Conservation (phyloP, 2,113 vertebrate genomes). For the Notothenia coriiceps region DNA sequence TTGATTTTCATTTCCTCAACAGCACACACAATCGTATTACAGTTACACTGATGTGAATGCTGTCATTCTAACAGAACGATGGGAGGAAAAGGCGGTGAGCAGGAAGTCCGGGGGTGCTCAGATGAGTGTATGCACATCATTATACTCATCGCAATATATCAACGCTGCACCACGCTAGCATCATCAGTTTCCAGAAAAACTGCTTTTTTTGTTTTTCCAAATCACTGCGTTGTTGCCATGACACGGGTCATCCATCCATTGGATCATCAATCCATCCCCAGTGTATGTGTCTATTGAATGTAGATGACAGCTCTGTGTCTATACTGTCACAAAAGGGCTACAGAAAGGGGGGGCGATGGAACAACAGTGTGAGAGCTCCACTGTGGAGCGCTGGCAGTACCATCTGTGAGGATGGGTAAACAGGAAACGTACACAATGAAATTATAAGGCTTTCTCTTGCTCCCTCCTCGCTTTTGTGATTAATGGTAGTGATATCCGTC, state of each 20-base stretch:
- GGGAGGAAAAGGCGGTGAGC: conserved; percentile 64
- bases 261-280: conserved; percentile 60
- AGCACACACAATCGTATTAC: conserved; percentile 68
- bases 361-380: conserved; percentile 70
- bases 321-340: conserved; percentile 78
- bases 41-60: conserved; percentile 72
- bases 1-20: conserved; percentile 81
- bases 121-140: conserved; percentile 69
- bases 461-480: conserved; percentile 74
- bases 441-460: conserved; percentile 69
- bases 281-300: conserved; percentile 77
- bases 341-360: conserved; percentile 71
- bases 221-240: conserved; percentile 77
- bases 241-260: conserved; percentile 72
- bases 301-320: conserved; percentile 81
- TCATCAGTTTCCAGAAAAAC: conserved; percentile 77
- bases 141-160: conserved; percentile 72
- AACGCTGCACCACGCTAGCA: conserved; percentile 41
- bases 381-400: conserved; percentile 70
- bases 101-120: conserved; percentile 63
- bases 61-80: conserved; percentile 68
- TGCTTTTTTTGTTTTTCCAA: conserved; percentile 71
- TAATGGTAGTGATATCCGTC: conserved; percentile 82
- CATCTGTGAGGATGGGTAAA: conserved; percentile 75
- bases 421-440: conserved; percentile 76